These are phyloP conservation scores for Nephrotoma appendiculata DNA, from an alignment of 2,888 invertebrate species.

Conservation along the genomic window DNA sequence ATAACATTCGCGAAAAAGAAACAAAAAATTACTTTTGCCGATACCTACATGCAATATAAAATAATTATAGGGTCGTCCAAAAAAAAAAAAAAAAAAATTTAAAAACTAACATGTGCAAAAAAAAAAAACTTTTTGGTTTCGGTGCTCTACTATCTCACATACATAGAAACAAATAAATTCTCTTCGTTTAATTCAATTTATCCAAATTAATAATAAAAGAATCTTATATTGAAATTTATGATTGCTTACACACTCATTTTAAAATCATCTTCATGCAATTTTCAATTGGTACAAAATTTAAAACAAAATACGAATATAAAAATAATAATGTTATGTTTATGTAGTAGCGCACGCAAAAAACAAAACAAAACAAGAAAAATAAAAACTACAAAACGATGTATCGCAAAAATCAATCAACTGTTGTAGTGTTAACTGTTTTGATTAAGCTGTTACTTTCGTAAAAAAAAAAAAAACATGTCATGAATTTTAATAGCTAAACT, in stretches of 20 bases:
- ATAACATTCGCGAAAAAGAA: not conserved
- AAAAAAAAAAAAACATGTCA: slow-evolving; percentile 4
- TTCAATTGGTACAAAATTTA: not conserved
- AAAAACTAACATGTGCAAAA: not conserved
- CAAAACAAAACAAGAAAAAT: not conserved
- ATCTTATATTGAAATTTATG: not conserved
- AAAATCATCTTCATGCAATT: not conserved
- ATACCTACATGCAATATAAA: not conserved
- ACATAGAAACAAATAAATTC: not conserved
- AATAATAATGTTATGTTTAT: not conserved
- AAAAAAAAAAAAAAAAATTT: not conserved
- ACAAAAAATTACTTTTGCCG: not conserved
- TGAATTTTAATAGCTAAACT: slow-evolving; percentile 2
- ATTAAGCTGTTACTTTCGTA: slow-evolving; percentile 5
- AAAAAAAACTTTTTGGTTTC: not conserved
- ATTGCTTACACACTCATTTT: not conserved
- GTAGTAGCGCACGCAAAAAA: not conserved
- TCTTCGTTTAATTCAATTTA: not conserved
- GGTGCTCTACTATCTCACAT: not conserved
- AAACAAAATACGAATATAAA: not conserved
- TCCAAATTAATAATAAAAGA: not conserved
- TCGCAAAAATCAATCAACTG: slow-evolving; percentile 5
- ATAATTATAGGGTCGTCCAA: not conserved
- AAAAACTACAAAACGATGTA: not conserved
- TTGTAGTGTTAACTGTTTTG: slow-evolving; percentile 5